A percentile compares a stretch with the other conserved stretches of the same genome.
phyloP scores from a whole-genome alignment of 2,797 vertebrate genomes.

The Uromys caudimaculatus region DNA sequence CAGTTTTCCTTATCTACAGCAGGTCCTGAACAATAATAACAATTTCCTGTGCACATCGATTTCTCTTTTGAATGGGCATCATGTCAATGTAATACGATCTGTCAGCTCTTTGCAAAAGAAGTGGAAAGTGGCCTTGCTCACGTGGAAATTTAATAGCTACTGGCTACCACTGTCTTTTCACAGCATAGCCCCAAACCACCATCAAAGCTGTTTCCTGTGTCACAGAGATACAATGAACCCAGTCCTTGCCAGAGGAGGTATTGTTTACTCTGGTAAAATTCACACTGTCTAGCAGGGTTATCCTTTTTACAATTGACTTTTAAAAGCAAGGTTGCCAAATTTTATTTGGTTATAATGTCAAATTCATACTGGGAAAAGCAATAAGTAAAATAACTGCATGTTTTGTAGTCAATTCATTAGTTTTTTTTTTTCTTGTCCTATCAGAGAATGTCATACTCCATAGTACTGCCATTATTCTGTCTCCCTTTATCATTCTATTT shows the following conservation, averaged over 20 bases:
- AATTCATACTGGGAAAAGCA: not conserved
- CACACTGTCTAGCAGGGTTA: not conserved
- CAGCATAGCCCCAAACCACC: not conserved
- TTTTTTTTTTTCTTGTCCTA: not conserved
- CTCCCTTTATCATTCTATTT: not conserved
- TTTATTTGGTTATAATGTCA: not conserved
- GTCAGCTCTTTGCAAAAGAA: constrained; percentile 68
- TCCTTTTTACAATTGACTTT: not conserved
- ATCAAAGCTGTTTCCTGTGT: not conserved
- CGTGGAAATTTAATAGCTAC: constrained; percentile 61
- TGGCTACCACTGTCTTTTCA: constrained; percentile 53
- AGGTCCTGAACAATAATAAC: not conserved
- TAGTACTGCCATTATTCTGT: not conserved
- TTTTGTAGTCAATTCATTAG: not conserved
- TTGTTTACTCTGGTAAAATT: constrained; percentile 13
- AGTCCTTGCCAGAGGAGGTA: not conserved
- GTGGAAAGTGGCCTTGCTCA: constrained; percentile 52
- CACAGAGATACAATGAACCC: no score
- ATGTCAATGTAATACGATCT: constrained; percentile 68
- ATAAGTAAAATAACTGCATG: not conserved
- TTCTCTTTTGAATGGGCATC: constrained; percentile 38
- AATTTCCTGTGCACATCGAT: constrained; percentile 62
- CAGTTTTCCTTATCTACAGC: not conserved
- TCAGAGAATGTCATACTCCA: not conserved
- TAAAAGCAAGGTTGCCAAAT: not conserved